Conservation (phyloP, 2,797 vertebrate genomes). For the Ptychadena robeensis region DNA sequence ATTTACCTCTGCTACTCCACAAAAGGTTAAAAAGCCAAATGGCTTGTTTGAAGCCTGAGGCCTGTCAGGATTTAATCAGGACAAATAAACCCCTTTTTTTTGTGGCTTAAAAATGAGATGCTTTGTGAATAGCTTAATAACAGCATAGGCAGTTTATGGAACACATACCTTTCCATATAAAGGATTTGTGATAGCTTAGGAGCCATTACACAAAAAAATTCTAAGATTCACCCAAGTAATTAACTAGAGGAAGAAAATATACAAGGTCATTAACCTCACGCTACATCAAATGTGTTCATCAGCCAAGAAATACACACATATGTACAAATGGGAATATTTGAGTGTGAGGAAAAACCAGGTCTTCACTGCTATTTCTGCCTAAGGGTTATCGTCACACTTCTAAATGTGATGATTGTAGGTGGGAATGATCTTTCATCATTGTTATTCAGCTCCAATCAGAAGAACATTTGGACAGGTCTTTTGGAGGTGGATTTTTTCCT, state of each 20-base stretch:
- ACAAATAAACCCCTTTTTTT: constrained; percentile 26
- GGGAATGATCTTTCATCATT: too few relatives aligned
- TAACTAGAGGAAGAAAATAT: background rate
- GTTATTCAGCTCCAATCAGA: too few relatives aligned
- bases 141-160: background rate
- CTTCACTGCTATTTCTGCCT: too few relatives aligned
- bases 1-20: background rate
- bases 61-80: constrained; percentile 12
- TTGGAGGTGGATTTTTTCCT: too few relatives aligned
- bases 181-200: constrained; percentile 15
- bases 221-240: background rate
- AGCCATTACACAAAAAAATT: background rate
- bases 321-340: too few relatives aligned
- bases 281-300: too few relatives aligned
- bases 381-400: too few relatives aligned
- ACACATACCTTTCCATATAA: constrained; percentile 51
- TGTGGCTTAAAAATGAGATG: constrained; percentile 33
- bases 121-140: constrained; percentile 13
- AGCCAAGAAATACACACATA: too few relatives aligned
- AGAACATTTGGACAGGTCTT: too few relatives aligned
- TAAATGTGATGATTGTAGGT: too few relatives aligned
- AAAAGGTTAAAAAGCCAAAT: background rate
- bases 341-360: too few relatives aligned
- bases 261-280: too few relatives aligned
- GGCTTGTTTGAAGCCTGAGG: constrained; percentile 1